Base-by-base conservation (phyloP, 2,888 invertebrate species). In the Ochropleura plecta region DNA sequence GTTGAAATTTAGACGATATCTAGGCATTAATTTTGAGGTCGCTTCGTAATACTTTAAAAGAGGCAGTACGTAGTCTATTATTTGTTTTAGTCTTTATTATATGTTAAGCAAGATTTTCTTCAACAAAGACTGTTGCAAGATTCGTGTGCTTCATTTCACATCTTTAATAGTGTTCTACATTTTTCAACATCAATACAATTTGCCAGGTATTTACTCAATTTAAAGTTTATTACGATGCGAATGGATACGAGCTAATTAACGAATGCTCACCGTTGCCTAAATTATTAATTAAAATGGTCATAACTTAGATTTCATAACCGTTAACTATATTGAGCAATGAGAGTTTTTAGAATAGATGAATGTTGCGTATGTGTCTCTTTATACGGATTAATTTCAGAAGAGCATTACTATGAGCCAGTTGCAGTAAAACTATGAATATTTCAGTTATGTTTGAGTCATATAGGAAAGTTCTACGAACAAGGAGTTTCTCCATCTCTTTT, bases 181-280 rank as follows among this genome's bases (percentile, higher is more conserved):
- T 79, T 78, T 65, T 73, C 64, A 79, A 73, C 78, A 79, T 64
- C 48, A 79, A 69, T 69, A 65, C 44, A 64, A 73, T 79, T 79
- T 59, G 59, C 16, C 4, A 59, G 42, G 65, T 59, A 57, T 81
- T 81, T 81, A 40, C 59, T 67, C 44, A 76, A 70, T 57, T 57
- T 46, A 51, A 67, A 55, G 53, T 76, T 81, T 77, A 66, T 59
- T 59, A 73, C 70, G 49, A 67, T 78, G 49, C 55, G 64, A 82
- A 77, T 81, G 72, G 57, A 73, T 49, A 73, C 73, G 68, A 64
- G 16, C 53, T 75, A 70, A 82, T 82, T 73, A 79, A 67, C 46
- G 30, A 69, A 82, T 70, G 30, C 71, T 75, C 9, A 49, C 14
- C 18, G n/a, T 71, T 82, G 68, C 60, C 64, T 48, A 71, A 81